Base-by-base conservation (phyloP, 2,888 invertebrate species). In the Diarsia dahlii region DNA sequence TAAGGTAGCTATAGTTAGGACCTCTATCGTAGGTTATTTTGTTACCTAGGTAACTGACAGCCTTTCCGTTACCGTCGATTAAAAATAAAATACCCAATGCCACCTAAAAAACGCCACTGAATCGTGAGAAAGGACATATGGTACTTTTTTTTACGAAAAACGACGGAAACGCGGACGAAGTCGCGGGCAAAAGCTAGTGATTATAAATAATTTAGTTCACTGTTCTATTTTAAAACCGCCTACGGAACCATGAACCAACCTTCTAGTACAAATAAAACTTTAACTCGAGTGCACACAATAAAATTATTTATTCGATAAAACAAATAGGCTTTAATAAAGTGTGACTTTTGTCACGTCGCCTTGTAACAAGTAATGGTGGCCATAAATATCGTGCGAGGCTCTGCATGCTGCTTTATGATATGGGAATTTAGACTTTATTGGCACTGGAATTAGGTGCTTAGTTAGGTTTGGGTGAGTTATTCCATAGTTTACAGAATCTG, bases 251-350 rank as follows among this genome's bases (percentile, higher is more conserved):
- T 56, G 60, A 76, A 73, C 71, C 81, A 54, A 60, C 66, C 58
- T 71, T 58, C 52, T 50, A 54, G 10, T 66, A 77, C 65, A 81
- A 81, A 71, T 54, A 79, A 73, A 74, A 66, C 72, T 74, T 87
- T 77, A 86, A 87, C 66, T 68, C 78, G 72, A 83, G 83, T 78
- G 80, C 80, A 85, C 86, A 87, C 92, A 92, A 92, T 93, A 93
- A 94, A 93, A 94, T 93, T 93, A 95, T 94, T 94, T 93, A 93
- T 93, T 91, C 92, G 91, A 94, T 95, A 94, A 95, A 95, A 95
- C 95, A 95, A 95, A 95, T 95, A 95, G 90, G 88, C 87, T 92
- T 89, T 89, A 92, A 92, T 95, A 94, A 93, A 93, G 94, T 95
- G 95, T 93, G 93, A 95, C 90, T 94, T 95, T 95, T 95, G 95